Conservation (phyloP, 1,140 invertebrate genomes). For the Phymorhynchus buccinoides region DNA sequence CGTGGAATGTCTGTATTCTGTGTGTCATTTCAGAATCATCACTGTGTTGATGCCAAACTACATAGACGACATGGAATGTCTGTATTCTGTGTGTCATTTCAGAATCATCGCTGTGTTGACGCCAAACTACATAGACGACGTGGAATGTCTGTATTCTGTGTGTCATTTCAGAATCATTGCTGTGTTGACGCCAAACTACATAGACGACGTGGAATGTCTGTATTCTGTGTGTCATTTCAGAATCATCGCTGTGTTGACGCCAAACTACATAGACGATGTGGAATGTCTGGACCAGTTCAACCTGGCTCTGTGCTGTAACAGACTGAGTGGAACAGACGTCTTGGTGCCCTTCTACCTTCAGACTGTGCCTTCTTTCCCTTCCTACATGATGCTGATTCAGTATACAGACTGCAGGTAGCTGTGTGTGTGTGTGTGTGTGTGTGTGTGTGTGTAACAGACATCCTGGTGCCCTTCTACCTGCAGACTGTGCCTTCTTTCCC, state of each 20-base stretch:
- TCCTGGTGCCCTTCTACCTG: background rate
- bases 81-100: too few relatives aligned
- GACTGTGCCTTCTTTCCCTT: constrained; percentile 53
- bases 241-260: constrained; percentile 59
- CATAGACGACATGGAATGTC: too few relatives aligned
- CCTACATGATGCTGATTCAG: constrained; percentile 52
- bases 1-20: too few relatives aligned
- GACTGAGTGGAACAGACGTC: constrained; percentile 46
- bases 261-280: constrained; percentile 47
- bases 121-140: too few relatives aligned
- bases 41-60: too few relatives aligned
- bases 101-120: too few relatives aligned
- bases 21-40: too few relatives aligned
- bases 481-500: background rate
- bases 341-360: constrained; percentile 59
- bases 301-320: constrained; percentile 63
- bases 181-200: too few relatives aligned
- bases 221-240: constrained; percentile 46
- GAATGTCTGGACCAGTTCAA: constrained; percentile 66
- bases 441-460: too few relatives aligned
- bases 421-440: background rate
- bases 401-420: background rate
- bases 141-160: too few relatives aligned
- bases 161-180: too few relatives aligned
- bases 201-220: too few relatives aligned